Base-by-base conservation (phyloP, 1,140 invertebrate genomes). In the Neotoxoptera formosana region DNA sequence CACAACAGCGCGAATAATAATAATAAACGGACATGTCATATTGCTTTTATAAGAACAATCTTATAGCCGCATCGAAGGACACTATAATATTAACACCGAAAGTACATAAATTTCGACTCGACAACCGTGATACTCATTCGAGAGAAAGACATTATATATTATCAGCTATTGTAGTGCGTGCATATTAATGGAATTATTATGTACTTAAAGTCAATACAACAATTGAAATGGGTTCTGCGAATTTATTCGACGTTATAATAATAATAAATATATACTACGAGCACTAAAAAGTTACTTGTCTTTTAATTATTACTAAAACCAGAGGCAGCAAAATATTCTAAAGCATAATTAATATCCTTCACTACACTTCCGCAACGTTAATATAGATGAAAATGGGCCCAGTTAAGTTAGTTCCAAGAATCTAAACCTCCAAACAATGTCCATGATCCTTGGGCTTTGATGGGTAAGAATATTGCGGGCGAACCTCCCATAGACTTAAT, bases 281-380 rank as follows among this genome's bases (percentile, higher is more conserved):
- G 36, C 83, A 41, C 83, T 84, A 84, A 84, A 86, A 86, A 86
- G 45, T 86, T 86, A 21, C 87, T 88, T 51, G 30, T 88, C n/a
- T 88, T 51, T 88, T 51, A 51, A 53, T 88, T 21, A 88, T 51
- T 51, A n/a, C 36, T n/a, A 67, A 67, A n/a, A 60, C 89, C 53
- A 60, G 36, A 90, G 56, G 89, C 89, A 36, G 7, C 36, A 41
- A 67, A 30, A 67, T 45, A 90, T 67, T 89, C 89, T 41, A 30
- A 45, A 41, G 36, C 25, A 60, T 90, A 90, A 90, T 90, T 90
- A 90, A 90, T 90, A 60, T 14, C 53, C 88, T 90, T 90, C 88
- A n/a, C 36, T 20, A 41, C 20, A 45, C 89, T 90, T 67, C 89
- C 53, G 41, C 25, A 14, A 36, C 34, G 51, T 89, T 87, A 87